These are phyloP conservation scores for Buphagus erythrorhynchus DNA, from an alignment of 2,797 vertebrate genomes.

Conservation along the genomic window DNA sequence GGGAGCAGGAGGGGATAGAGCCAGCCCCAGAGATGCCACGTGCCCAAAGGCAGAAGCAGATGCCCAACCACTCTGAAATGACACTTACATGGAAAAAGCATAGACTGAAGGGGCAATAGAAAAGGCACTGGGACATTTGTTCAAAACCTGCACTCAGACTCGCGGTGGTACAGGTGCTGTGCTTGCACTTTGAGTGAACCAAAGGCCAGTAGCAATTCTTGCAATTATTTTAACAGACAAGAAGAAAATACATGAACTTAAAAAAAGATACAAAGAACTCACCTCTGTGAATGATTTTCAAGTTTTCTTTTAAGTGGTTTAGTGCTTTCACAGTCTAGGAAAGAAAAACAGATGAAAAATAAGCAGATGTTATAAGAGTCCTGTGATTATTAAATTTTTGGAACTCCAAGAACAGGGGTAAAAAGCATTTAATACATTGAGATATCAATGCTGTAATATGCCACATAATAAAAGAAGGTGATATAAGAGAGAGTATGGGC, in stretches of 20 bases:
- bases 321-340: conserved; percentile 99
- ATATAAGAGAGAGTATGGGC: neutral
- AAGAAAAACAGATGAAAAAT: conserved; percentile 27
- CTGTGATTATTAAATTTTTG: neutral
- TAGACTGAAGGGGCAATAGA: neutral
- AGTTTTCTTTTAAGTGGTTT: conserved; percentile 99
- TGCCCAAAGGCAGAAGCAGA: neutral
- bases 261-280: conserved; percentile 37
- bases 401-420: neutral
- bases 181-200: neutral
- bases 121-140: neutral
- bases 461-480: neutral
- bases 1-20: neutral
- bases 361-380: neutral
- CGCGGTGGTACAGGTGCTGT: fast-evolving
- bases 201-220: neutral
- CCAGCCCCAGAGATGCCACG: neutral
- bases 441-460: neutral
- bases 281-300: conserved; percentile 99
- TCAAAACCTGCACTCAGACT: neutral
- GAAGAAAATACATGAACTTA: conserved; percentile 54
- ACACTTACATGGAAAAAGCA: neutral
- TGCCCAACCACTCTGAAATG: neutral
- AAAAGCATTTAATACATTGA: neutral
- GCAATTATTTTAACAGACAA: neutral